These are phyloP conservation scores for Heliconius ethilla DNA, from an alignment of 2,888 invertebrate genomes.

Conservation along the genomic window DNA sequence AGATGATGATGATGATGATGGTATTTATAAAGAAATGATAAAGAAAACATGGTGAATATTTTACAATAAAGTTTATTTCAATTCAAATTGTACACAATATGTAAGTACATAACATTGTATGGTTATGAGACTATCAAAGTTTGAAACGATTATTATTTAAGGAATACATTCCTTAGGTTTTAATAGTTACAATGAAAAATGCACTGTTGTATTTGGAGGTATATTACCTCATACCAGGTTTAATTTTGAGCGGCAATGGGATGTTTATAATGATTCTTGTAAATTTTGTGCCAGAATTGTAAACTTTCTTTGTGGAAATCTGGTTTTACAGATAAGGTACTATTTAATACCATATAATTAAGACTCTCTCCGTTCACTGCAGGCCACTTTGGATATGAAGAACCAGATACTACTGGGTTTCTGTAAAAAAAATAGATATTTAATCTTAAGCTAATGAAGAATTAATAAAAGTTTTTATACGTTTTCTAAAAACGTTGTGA, in stretches of 20 bases:
- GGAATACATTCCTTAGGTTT: too few species aligned
- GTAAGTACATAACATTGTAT: too few species aligned
- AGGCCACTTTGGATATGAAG: conserved; percentile 54
- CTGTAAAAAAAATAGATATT: conserved; percentile 40
- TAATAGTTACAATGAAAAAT: too few species aligned
- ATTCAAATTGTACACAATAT: too few species aligned
- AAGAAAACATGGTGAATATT: too few species aligned
- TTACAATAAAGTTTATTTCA: too few species aligned
- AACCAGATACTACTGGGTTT: conserved; percentile 45
- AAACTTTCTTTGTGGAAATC: conserved; percentile 47
- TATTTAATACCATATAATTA: conserved; percentile 50
- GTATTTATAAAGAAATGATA: too few species aligned
- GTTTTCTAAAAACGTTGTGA: not conserved
- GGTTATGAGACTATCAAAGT: too few species aligned
- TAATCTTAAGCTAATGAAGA: not conserved
- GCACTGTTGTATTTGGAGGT: too few species aligned
- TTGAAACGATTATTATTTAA: too few species aligned
- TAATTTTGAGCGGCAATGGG: conserved; percentile 48
- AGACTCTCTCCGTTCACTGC: conserved; percentile 45
- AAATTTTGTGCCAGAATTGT: conserved; percentile 57
- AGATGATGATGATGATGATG: too few species aligned
- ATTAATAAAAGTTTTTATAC: not conserved
- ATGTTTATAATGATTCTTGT: conserved; percentile 52
- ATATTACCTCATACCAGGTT: too few species aligned
- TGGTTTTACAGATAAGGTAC: conserved; percentile 47